Percentiles rank a stretch among this genome's conserved stretches.
These are phyloP conservation scores for Tenodera sinensis DNA, from an alignment of 2,888 invertebrate genomes.

Conservation along the genomic window DNA sequence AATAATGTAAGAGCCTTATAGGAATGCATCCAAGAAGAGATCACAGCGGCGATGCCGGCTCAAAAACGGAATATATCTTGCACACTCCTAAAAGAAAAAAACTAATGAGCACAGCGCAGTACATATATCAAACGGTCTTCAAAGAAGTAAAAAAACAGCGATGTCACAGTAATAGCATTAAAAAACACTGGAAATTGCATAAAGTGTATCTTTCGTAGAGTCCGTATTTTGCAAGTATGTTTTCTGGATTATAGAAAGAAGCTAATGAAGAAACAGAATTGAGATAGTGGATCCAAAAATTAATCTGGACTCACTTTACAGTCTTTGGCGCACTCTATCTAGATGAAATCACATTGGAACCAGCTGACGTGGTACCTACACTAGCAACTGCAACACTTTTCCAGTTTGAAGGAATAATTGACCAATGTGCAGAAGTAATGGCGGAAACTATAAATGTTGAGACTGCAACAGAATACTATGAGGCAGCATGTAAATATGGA, in stretches of 20 bases:
- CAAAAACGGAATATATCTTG: too few species aligned
- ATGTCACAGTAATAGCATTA: slow-evolving; percentile 67
- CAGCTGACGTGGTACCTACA: slow-evolving; percentile 61
- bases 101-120: slow-evolving; percentile 67
- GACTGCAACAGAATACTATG: slow-evolving; percentile 66
- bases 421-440: slow-evolving; percentile 71
- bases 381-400: slow-evolving; percentile 71
- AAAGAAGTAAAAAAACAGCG: slow-evolving; percentile 71
- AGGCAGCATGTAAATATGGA: slow-evolving; percentile 66
- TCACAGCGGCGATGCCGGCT: too few species aligned
- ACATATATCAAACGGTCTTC: slow-evolving; percentile 73
- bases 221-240: too few species aligned
- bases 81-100: slow-evolving; percentile 51
- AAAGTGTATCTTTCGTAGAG: slow-evolving; percentile 71
- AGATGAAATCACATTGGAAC: slow-evolving; percentile 67
- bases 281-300: too few species aligned
- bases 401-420: slow-evolving; percentile 68
- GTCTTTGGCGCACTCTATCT: slow-evolving; percentile 74
- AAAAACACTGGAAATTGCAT: slow-evolving; percentile 69
- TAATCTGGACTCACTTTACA: slow-evolving; percentile 51
- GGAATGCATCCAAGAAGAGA: too few species aligned
- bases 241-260: too few species aligned
- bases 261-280: too few species aligned
- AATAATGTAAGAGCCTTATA: too few species aligned
- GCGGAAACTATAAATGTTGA: slow-evolving; percentile 67